A percentile compares a stretch with the other conserved stretches of the same genome.
These are phyloP conservation scores for Antitype chi DNA, from an alignment of 2,888 invertebrate species.

Conservation along the genomic window DNA sequence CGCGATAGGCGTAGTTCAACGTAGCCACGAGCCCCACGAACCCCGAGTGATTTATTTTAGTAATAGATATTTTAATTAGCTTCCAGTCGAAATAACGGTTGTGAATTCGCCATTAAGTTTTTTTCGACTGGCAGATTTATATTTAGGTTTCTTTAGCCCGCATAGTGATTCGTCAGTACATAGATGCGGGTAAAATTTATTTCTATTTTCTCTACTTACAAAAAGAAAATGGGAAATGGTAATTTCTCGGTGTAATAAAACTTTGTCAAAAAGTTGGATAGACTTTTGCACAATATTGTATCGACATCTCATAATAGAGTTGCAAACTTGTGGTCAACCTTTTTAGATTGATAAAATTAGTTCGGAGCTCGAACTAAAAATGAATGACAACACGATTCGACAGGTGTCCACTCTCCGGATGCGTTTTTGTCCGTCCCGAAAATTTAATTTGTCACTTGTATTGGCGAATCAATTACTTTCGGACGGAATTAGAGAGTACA, in stretches of 20 bases:
- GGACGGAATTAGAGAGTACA: too few species aligned
- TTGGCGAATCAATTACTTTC: too few species aligned
- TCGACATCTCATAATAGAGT: constrained; percentile 6
- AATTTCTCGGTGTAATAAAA: neutral
- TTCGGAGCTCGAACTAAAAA: too few species aligned
- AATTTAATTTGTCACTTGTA: too few species aligned
- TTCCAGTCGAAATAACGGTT: neutral
- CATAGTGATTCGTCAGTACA: neutral
- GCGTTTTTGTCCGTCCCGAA: too few species aligned
- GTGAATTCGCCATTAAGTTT: neutral
- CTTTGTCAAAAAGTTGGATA: neutral
- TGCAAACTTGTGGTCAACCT: neutral
- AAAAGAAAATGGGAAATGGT: constrained; percentile 3
- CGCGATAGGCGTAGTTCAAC: neutral
- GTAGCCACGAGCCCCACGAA: neutral
- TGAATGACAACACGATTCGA: too few species aligned
- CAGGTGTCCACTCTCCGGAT: too few species aligned
- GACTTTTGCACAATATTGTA: neutral
- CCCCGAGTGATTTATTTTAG: neutral
- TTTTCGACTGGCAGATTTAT: neutral
- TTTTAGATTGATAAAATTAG: constrained; percentile 10
- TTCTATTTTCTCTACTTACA: neutral
- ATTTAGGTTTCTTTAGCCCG: neutral
- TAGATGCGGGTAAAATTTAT: constrained; percentile 10
- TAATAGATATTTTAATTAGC: constrained; percentile 13